Base-by-base conservation (phyloP, 2,797 vertebrate species). In the Chromobotia macracanthus region DNA sequence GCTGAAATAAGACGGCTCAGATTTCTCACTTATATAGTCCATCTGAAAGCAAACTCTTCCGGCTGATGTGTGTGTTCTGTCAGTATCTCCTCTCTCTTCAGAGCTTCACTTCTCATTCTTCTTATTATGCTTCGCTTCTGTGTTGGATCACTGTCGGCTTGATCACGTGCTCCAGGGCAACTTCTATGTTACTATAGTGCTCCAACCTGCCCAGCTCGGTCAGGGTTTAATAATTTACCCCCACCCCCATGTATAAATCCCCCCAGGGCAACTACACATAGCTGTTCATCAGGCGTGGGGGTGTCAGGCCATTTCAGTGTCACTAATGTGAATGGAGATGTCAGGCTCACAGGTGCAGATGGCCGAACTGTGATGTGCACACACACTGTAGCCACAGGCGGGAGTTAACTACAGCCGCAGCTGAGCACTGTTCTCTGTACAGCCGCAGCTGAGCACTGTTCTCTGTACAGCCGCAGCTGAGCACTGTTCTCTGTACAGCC, bases 221-320 rank as follows among this genome's bases (percentile, higher is more conserved):
- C 67, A 8, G 38, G 23, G 44, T 80, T 86, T 68, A 85, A 80
- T 88, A 85, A 90, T 90, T 88, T 50, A 82, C 83, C 21, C 66
- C 69, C 66, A 41, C 72, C 84, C 75, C 80, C 82, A n/a, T 56
- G n/a, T n/a, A n/a, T n/a, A n/a, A n/a, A n/a, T n/a, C n/a, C 31
- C 63, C 79, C 74, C 75, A 58, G 69, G 77, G 72, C 5, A 55
- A 81, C 80, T 82, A 72, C 73, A 72, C 65, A 65, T 76, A 76
- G 78, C 79, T 73, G 67, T 55, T 50, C 77, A 76, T 83, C 67
- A 66, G 41, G 61, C 58, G 18, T 71, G 69, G 50, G 31, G 13
- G n/a, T 72, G 67, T 76, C 88, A 87, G 85, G 70, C 76, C 87
- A 89, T 89, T 89, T 86, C 88, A 86, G 91, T 90, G 88, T 87